These are phyloP conservation scores for Drosophila sulfurigaster DNA, from an alignment of 1,140 invertebrate species.

Conservation along the genomic window DNA sequence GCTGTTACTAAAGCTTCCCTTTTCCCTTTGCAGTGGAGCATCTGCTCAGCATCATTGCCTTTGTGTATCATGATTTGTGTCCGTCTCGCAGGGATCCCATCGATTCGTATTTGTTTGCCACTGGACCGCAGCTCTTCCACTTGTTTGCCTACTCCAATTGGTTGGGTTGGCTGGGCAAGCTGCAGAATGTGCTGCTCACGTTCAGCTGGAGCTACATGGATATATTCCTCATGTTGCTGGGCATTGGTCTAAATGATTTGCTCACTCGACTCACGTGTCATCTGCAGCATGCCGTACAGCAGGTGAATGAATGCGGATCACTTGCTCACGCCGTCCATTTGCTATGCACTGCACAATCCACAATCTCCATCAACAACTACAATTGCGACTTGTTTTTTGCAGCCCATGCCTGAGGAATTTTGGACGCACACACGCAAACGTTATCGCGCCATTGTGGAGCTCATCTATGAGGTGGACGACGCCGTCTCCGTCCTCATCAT, in stretches of 20 bases:
- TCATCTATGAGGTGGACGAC: constrained; percentile 69
- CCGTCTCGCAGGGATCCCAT: constrained; percentile 62
- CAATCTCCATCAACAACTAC: not conserved
- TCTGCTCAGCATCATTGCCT: constrained; percentile 75
- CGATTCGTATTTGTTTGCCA: constrained; percentile 61
- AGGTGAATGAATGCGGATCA: constrained; percentile 30
- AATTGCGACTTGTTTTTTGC: not conserved
- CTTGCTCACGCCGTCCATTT: not conserved
- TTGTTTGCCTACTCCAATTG: constrained; percentile 69
- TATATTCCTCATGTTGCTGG: constrained; percentile 73
- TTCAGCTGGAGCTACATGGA: constrained; percentile 82
- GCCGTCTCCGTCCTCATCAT: constrained; percentile 74
- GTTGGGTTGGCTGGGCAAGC: constrained; percentile 70
- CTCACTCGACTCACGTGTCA: constrained; percentile 47
- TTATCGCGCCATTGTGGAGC: constrained; percentile 71
- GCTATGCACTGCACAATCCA: not conserved
- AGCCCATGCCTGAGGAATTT: constrained; percentile 65
- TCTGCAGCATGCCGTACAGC: constrained; percentile 29
- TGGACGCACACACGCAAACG: constrained; percentile 62
- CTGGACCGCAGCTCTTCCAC: constrained; percentile 61
- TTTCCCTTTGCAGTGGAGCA: constrained; percentile 66
- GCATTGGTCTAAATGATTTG: constrained; percentile 68
- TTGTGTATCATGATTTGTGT: constrained; percentile 69
- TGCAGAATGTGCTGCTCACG: constrained; percentile 70
- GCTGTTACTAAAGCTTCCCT: not conserved